A percentile compares a stretch with the other conserved stretches of the same genome.
Evolutionary conservation across 2,888 invertebrate genomes (phyloP).

Genomic region (Caenorhabditis doughertyi): DNA sequence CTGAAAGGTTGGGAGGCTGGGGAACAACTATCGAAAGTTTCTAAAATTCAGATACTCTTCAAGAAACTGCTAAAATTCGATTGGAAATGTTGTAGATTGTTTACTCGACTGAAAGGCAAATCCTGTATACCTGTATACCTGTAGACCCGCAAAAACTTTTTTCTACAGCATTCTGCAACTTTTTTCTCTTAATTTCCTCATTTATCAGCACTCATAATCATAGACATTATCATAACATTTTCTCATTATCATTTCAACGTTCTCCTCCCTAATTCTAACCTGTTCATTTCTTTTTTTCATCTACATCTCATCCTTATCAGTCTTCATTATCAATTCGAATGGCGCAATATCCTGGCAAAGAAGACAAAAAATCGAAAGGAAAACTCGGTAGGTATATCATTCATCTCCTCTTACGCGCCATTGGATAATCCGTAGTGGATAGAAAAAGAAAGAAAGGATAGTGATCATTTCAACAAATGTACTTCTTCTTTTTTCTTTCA

Average conservation of each 20-base stretch:
- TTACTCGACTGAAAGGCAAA: too few relatives aligned
- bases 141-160: too few relatives aligned
- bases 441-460: neutral
- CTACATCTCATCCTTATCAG: neutral
- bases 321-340: conserved; percentile 27
- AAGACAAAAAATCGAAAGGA: conserved; percentile 11
- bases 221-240: neutral
- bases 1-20: too few relatives aligned
- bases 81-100: too few relatives aligned
- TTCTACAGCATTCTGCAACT: neutral
- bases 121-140: too few relatives aligned
- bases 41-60: too few relatives aligned
- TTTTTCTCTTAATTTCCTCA: neutral
- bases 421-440: conserved; percentile 17
- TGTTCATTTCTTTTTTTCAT: neutral
- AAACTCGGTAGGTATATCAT: conserved; percentile 36
- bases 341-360: conserved; percentile 31
- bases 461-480: conserved; percentile 60
- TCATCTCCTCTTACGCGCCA: conserved; percentile 39
- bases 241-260: neutral
- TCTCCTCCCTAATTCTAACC: neutral
- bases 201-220: neutral
- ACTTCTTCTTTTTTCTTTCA: conserved; percentile 27
- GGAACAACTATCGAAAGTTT: too few relatives aligned
- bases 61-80: too few relatives aligned